phyloP scores from a whole-genome alignment of 2,113 vertebrate genomes.

The Oryzias javanicus region DNA sequence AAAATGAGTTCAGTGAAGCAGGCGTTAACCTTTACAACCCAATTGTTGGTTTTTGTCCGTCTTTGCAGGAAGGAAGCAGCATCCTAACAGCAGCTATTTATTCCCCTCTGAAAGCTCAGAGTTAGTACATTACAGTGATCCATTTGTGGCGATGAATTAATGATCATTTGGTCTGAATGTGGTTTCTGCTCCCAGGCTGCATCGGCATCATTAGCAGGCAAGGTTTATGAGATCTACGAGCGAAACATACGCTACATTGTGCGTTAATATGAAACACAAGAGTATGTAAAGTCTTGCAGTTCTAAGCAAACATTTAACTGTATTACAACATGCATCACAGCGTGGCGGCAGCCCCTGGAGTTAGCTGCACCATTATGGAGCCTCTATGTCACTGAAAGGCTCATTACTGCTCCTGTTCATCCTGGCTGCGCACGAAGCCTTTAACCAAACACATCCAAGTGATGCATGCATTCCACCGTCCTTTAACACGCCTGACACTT shows the following conservation, averaged over 20 bases:
- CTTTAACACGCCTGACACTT: too few species aligned
- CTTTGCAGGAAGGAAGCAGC: not conserved
- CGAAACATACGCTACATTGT: slow-evolving; percentile 14
- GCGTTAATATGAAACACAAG: slow-evolving; percentile 27
- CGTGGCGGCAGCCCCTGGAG: slow-evolving; percentile 36
- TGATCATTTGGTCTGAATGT: slow-evolving; percentile 23
- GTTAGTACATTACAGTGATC: slow-evolving; percentile 24
- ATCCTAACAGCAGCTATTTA: not conserved
- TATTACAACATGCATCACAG: slow-evolving; percentile 45
- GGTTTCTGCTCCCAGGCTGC: slow-evolving; percentile 28
- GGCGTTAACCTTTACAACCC: not conserved
- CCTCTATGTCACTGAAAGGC: slow-evolving; percentile 1
- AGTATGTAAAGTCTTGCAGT: slow-evolving; percentile 23
- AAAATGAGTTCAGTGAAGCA: not conserved
- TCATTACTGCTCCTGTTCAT: slow-evolving; percentile 19
- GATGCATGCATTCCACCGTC: too few species aligned
- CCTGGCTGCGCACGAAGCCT: not conserved
- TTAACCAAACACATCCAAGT: not conserved
- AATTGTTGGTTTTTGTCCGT: not conserved
- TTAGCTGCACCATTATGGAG: slow-evolving; percentile 14
- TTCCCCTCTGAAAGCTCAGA: slow-evolving; percentile 3
- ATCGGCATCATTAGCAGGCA: slow-evolving; percentile 19
- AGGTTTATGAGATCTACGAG: slow-evolving; percentile 26
- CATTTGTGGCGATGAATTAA: slow-evolving; percentile 36
- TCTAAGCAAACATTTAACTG: slow-evolving; percentile 49